phyloP scores from a whole-genome alignment of 1,140 invertebrate genomes.

The Leguminivora glycinivorella region DNA sequence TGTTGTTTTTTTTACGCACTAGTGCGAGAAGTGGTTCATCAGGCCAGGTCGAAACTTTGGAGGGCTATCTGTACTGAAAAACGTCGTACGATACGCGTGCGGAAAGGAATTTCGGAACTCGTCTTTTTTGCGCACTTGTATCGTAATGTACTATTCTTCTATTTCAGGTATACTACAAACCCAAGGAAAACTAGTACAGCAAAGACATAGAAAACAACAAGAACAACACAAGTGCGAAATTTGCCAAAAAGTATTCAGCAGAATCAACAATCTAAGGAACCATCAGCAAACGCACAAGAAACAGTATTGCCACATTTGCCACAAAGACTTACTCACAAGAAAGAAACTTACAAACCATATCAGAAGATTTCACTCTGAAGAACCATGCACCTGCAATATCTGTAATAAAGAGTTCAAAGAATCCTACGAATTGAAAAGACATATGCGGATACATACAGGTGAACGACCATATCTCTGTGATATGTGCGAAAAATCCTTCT shows the following conservation, averaged over 20 bases:
- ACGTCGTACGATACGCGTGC: too few relatives aligned
- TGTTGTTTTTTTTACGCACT: too few relatives aligned
- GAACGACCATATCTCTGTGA: not conserved
- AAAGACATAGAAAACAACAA: not conserved
- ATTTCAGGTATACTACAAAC: too few relatives aligned
- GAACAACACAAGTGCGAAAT: not conserved
- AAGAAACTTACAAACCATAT: not conserved
- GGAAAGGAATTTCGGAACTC: too few relatives aligned
- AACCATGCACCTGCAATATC: not conserved
- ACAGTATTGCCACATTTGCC: not conserved
- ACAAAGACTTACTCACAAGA: not conserved
- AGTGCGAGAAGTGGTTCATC: too few relatives aligned
- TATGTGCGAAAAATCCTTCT: not conserved
- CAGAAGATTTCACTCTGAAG: not conserved
- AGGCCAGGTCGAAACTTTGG: too few relatives aligned
- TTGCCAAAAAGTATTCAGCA: not conserved
- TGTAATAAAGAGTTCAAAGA: not conserved
- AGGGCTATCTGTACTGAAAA: too few relatives aligned
- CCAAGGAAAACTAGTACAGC: not conserved
- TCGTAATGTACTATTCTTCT: too few relatives aligned
- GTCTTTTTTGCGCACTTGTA: too few relatives aligned
- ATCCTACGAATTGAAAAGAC: not conserved
- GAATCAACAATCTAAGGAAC: not conserved
- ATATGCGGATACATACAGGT: not conserved
- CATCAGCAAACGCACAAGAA: not conserved